Conservation (phyloP, 2,113 vertebrate genomes). For the Lutjanus erythropterus region DNA sequence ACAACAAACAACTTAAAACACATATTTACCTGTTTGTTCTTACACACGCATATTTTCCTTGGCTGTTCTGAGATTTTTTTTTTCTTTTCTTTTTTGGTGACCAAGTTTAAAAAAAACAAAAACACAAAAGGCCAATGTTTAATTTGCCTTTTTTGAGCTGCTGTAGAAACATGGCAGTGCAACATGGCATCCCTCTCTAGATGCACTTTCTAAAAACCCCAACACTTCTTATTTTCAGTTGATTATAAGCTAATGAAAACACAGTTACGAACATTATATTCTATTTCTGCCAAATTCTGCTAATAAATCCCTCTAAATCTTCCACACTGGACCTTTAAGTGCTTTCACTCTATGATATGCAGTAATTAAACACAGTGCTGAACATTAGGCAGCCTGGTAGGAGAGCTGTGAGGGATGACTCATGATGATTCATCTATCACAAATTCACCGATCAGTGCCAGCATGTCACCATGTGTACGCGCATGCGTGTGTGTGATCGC, state of each 20-base stretch:
- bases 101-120: too few relatives aligned
- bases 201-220: too few relatives aligned
- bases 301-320: too few relatives aligned
- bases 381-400: conserved; percentile 35
- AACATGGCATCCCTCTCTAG: too few relatives aligned
- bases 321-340: not conserved
- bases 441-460: conserved; percentile 55
- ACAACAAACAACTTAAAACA: not conserved
- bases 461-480: not conserved
- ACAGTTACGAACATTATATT: too few relatives aligned
- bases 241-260: too few relatives aligned
- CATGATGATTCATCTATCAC: conserved; percentile 66
- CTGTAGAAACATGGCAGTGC: too few relatives aligned
- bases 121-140: too few relatives aligned
- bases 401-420: conserved; percentile 53
- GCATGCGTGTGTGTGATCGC: conserved; percentile 27
- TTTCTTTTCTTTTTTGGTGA: too few relatives aligned
- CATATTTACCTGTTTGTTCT: not conserved
- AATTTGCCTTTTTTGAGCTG: too few relatives aligned
- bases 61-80: not conserved
- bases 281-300: too few relatives aligned
- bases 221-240: too few relatives aligned
- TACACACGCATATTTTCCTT: not conserved
- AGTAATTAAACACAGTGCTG: conserved; percentile 31
- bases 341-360: conserved; percentile 15